These are phyloP conservation scores for Esperia sulphurella DNA, from an alignment of 2,888 invertebrate genomes.

Conservation along the genomic window DNA sequence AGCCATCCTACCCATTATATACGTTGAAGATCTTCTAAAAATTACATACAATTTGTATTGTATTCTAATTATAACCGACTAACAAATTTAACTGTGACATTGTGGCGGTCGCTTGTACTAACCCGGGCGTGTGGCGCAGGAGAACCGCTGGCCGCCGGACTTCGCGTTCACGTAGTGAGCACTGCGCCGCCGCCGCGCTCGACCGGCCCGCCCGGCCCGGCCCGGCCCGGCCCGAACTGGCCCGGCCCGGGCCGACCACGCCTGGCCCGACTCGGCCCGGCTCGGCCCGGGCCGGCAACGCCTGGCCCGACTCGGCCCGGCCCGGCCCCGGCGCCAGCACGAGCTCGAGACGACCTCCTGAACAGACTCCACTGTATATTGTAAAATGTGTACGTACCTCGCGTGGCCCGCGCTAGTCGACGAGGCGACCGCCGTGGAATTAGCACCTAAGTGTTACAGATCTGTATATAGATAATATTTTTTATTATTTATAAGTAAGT, in stretches of 20 bases:
- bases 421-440: conserved; percentile 23
- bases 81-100: not conserved
- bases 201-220: conserved; percentile 7
- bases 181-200: conserved; percentile 15
- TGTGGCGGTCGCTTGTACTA: conserved; percentile 5
- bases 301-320: conserved; percentile 3
- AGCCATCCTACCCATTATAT: conserved; percentile 71
- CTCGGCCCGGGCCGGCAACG: conserved; percentile 12
- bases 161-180: conserved; percentile 68
- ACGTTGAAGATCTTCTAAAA: no score
- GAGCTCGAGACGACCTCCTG: conserved; percentile 4
- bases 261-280: conserved; percentile 6
- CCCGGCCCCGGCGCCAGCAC: conserved; percentile 6
- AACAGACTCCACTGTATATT: conserved; percentile 27
- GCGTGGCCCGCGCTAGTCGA: not conserved
- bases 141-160: conserved; percentile 71
- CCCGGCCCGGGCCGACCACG: conserved; percentile 5
- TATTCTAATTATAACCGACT: no score
- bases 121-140: conserved; percentile 41
- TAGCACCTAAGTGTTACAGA: conserved; percentile 43
- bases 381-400: conserved; percentile 42
- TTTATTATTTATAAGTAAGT: conserved; percentile 8
- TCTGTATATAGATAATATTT: conserved; percentile 34
- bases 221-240: conserved; percentile 8
- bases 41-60: no score